Evolutionary conservation across 1,140 invertebrate genomes (phyloP).

Genomic region (Drosophila fuyamai): DNA sequence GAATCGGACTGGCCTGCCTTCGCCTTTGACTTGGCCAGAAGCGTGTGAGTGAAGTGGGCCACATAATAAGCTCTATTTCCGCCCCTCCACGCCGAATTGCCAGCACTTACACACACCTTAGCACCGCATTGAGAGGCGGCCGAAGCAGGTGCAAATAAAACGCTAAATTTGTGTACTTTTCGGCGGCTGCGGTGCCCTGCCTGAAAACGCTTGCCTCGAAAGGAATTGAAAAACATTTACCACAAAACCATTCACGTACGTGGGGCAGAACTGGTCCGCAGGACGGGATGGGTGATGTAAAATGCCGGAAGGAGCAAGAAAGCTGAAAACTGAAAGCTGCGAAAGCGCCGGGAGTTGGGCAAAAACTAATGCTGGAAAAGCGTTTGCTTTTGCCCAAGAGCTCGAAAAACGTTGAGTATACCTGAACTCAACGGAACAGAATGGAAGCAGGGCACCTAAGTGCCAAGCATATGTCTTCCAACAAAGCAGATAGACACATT

Average conservation of each 20-base stretch:
- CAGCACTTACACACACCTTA: conserved; percentile 52
- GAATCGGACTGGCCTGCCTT: conserved; percentile 30
- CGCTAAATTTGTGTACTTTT: conserved; percentile 76
- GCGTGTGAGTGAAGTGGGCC: conserved; percentile 21
- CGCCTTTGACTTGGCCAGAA: conserved; percentile 22
- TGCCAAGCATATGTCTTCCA: conserved; percentile 73
- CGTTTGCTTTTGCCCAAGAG: conserved; percentile 38
- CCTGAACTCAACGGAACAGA: conserved; percentile 1
- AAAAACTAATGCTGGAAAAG: conserved; percentile 51
- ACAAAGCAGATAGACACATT: conserved; percentile 46
- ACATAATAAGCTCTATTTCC: conserved; percentile 75
- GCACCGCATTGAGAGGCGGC: conserved; percentile 33
- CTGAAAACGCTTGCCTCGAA: conserved; percentile 31
- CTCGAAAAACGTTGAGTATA: conserved; percentile 26
- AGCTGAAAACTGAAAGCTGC: conserved; percentile 4
- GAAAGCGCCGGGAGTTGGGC: conserved; percentile 38
- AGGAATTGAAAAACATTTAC: conserved; percentile 78
- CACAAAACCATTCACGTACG: conserved; percentile 67
- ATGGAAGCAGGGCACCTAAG: conserved; percentile 57
- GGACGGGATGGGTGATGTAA: conserved; percentile 10
- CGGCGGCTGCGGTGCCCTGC: conserved; percentile 47
- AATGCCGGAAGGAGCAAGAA: conserved; percentile 22
- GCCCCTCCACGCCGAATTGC: conserved; percentile 51
- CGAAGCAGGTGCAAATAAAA: conserved; percentile 74
- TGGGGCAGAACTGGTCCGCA: conserved; percentile 23